Evolutionary conservation across 92 coral and sea anemone genomes (phyloP).

Genomic region (Porites rus): DNA sequence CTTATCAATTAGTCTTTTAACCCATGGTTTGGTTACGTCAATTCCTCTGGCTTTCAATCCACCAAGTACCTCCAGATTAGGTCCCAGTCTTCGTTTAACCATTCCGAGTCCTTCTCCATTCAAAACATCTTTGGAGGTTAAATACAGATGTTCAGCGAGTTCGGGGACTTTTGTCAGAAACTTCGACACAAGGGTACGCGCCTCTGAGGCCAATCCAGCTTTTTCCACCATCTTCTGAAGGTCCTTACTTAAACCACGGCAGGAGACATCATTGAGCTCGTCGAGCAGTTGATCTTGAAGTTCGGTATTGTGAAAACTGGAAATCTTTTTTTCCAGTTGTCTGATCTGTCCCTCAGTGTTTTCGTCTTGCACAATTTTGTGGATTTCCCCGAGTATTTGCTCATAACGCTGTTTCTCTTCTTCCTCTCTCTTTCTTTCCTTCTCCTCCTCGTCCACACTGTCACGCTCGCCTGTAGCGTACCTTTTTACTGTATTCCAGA

Average conservation of each 20-base stretch:
- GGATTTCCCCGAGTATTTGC: no score
- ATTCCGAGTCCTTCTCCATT: slow-evolving; percentile 9
- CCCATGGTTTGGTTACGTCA: slow-evolving; percentile 47
- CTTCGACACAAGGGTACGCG: slow-evolving; percentile 45
- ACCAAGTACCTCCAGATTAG: slow-evolving; percentile 58
- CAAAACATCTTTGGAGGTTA: slow-evolving; percentile 9
- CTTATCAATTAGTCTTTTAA: slow-evolving; percentile 3
- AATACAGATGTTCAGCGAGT: slow-evolving; percentile 50
- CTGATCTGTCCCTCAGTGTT: slow-evolving; percentile 59
- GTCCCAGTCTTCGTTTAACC: slow-evolving; percentile 37
- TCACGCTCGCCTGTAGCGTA: no score
- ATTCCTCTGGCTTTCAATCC: slow-evolving; percentile 39
- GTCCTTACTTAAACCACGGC: slow-evolving; percentile 39
- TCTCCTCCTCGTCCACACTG: no score
- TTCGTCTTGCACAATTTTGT: not conserved
- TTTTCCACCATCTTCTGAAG: slow-evolving; percentile 38
- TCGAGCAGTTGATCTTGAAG: slow-evolving; percentile 25
- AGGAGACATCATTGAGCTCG: slow-evolving; percentile 22
- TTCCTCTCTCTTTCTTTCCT: no score
- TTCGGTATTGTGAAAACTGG: slow-evolving; percentile 3
- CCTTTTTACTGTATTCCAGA: no score
- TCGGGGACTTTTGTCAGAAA: slow-evolving; percentile 43
- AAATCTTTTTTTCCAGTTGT: slow-evolving; percentile 32
- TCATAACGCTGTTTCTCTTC: no score
- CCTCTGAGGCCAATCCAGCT: slow-evolving; percentile 53